phyloP scores from a whole-genome alignment of 92 coral and sea anemone genomes.

The Paramuricea clavata region DNA sequence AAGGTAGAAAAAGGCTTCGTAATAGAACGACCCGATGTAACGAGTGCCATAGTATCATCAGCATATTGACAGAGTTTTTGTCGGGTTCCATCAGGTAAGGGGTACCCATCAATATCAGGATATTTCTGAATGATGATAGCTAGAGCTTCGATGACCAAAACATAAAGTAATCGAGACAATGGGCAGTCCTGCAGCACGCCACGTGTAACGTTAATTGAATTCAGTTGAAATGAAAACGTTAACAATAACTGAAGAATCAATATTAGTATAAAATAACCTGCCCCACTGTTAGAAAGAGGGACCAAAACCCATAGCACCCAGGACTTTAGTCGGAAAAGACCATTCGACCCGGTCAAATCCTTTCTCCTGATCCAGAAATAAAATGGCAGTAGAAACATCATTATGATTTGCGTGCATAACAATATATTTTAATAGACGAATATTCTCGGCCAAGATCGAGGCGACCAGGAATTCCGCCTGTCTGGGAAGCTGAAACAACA shows the following conservation, averaged over 20 bases:
- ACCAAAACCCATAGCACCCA: not conserved
- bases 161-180: not conserved
- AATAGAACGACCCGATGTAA: not conserved
- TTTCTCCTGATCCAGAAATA: slow-evolving; percentile 14
- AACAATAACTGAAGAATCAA: not conserved
- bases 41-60: slow-evolving; percentile 19
- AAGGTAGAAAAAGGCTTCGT: not conserved
- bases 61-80: slow-evolving; percentile 33
- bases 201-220: no score
- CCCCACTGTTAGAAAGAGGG: not conserved
- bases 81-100: not conserved
- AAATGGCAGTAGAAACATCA: not conserved
- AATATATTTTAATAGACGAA: not conserved
- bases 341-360: slow-evolving; percentile 15
- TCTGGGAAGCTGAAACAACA: slow-evolving; percentile 44
- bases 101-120: not conserved
- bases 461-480: slow-evolving; percentile 49
- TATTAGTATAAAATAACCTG: not conserved
- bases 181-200: slow-evolving; percentile 51
- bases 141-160: not conserved
- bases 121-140: not conserved
- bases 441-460: not conserved
- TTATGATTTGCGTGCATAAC: not conserved
- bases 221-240: no score
- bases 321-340: not conserved